Percentiles rank a stretch among this genome's conserved stretches.
Conservation (phyloP, 2,113 vertebrate genomes). For the Phylloscopus whistleri region DNA sequence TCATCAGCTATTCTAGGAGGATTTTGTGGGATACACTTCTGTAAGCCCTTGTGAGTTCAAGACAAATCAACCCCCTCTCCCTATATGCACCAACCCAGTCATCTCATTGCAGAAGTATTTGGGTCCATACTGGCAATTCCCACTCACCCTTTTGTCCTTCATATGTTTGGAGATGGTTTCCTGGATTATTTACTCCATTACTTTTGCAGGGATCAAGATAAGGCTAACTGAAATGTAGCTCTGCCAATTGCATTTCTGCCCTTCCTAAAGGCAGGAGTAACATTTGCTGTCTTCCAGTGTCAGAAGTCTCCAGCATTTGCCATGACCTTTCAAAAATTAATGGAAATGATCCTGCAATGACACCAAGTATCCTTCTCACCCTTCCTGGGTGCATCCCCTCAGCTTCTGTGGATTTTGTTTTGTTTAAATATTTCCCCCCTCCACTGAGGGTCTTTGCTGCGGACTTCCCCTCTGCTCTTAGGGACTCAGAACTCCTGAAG, state of each 20-base stretch:
- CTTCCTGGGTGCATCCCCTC: neutral
- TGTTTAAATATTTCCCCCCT: neutral
- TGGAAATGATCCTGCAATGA: neutral
- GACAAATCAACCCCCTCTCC: neutral
- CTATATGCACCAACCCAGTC: neutral
- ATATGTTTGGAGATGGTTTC: neutral
- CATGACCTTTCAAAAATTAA: neutral
- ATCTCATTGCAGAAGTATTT: neutral
- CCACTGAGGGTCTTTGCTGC: neutral
- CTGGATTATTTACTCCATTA: neutral
- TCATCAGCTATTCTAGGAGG: neutral
- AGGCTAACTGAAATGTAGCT: neutral
- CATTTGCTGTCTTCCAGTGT: neutral
- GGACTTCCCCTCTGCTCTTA: neutral
- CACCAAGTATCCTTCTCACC: neutral
- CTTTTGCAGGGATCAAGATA: neutral
- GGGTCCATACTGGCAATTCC: neutral
- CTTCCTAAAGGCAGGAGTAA: neutral
- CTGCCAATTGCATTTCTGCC: neutral
- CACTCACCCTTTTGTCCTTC: neutral
- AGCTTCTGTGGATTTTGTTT: neutral
- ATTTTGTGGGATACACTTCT: neutral
- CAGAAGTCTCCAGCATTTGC: neutral
- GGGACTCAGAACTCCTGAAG: neutral
- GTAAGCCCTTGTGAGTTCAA: neutral